Evolutionary conservation across 2,888 invertebrate genomes (phyloP).

Genomic region (Rhagonycha fulva): DNA sequence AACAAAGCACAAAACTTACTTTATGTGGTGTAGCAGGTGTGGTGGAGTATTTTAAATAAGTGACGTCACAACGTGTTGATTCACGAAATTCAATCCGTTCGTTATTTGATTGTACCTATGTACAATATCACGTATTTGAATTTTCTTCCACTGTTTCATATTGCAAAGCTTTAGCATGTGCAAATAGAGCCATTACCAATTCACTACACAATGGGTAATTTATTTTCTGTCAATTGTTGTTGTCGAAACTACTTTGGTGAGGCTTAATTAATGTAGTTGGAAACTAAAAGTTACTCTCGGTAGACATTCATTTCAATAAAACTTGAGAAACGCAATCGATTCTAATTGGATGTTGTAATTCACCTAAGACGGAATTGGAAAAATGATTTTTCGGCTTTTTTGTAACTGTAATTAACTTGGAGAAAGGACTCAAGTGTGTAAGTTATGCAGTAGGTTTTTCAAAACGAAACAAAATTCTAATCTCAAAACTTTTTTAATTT

Average conservation of each 20-base stretch:
- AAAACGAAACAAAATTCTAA: neutral
- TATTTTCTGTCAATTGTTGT: constrained; percentile 7
- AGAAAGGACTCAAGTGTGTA: neutral
- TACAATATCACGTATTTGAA: neutral
- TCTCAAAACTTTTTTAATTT: neutral
- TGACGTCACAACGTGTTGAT: neutral
- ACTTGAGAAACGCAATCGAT: neutral
- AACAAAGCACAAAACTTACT: neutral
- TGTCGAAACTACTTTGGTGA: constrained; percentile 8
- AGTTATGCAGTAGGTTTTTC: neutral
- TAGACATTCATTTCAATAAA: neutral
- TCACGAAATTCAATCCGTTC: neutral
- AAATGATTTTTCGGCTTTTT: neutral
- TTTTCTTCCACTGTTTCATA: neutral
- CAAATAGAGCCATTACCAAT: neutral
- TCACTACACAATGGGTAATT: neutral
- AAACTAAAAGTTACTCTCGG: neutral
- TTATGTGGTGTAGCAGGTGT: neutral
- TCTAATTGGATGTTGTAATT: neutral
- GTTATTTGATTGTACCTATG: neutral
- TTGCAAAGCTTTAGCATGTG: neutral
- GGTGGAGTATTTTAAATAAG: neutral
- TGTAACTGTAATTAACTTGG: neutral
- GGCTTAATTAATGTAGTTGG: constrained; percentile 10
- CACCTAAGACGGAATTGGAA: neutral